A percentile compares a stretch with the other conserved stretches of the same genome.
Evolutionary conservation across 2,797 vertebrate genomes (phyloP).

Genomic region (Betta splendens): DNA sequence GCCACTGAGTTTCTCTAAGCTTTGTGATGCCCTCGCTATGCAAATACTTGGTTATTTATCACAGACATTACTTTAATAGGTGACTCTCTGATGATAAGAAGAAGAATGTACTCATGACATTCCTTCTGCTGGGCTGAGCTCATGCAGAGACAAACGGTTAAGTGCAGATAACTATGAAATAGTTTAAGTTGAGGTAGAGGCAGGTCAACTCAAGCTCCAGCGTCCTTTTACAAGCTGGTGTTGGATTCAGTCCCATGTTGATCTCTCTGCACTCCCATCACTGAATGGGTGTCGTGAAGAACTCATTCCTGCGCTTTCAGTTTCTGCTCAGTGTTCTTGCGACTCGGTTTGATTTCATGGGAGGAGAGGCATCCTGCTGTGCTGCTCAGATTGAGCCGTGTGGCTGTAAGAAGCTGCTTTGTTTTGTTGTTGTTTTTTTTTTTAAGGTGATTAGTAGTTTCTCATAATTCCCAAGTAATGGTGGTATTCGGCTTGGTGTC

Average conservation of each 20-base stretch:
- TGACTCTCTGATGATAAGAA: constrained; percentile 24
- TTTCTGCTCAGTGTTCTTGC: neutral
- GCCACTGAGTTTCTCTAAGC: constrained; percentile 42
- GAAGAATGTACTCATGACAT: constrained; percentile 31
- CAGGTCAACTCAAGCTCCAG: constrained; percentile 13
- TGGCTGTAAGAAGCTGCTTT: neutral
- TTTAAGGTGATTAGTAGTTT: constrained; percentile 10
- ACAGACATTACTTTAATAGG: constrained; percentile 21
- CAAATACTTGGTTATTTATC: constrained; percentile 33
- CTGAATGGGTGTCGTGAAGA: constrained; percentile 26
- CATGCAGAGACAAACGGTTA: constrained; percentile 20
- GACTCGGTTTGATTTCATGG: constrained; percentile 29
- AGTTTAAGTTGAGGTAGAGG: constrained; percentile 12
- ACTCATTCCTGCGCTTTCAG: constrained; percentile 12
- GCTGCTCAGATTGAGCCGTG: constrained; percentile 1
- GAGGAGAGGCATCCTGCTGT: constrained; percentile 3
- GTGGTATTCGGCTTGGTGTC: constrained; percentile 11
- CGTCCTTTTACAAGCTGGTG: constrained; percentile 31
- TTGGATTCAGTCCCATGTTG: constrained; percentile 24
- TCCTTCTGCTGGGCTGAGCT: constrained; percentile 50
- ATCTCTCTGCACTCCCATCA: constrained; percentile 6
- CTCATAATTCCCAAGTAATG: constrained; percentile 1
- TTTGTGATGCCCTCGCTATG: constrained; percentile 46
- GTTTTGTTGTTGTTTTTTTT: no score
- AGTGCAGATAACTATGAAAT: constrained; percentile 16